Evolutionary conservation across 2,888 invertebrate species (phyloP), one percentile per base, ranked within the genome.

Genomic region (Saturnia japonica): DNA sequence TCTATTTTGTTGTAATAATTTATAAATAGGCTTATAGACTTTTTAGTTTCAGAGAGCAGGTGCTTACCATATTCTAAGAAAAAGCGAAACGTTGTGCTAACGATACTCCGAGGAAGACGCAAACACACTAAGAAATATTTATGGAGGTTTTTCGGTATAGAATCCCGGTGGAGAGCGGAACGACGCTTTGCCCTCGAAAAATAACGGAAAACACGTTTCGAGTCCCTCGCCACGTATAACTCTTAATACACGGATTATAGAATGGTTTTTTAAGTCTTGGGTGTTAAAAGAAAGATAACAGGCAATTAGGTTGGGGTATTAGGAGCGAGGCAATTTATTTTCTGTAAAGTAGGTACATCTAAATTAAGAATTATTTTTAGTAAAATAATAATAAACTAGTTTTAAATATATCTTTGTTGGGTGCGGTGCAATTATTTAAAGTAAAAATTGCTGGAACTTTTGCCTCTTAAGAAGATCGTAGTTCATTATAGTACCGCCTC

Each of bases 61-160:
- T 90, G 91, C 83, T 86, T 80, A 82, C 83, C 75, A 79, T 80
- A 83, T 78, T 79, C 77, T 74, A 77, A 78, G 79, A 80, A 88
- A 91, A 91, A 89, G 91, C 88, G 83, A 84, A 91, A 89, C 89
- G 89, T 86, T 87, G 88, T 86, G 87, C 89, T 93, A 91, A 93
- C 91, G 92, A 92, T 91, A 88, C 93, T 91, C 93, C 88, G 84
- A 91, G 93, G 92, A 91, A 90, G 91, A 91, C 91, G 93, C 93
- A 93, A 93, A 93, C 89, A 91, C 91, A 90, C 88, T 91, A 91
- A 93, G 92, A 93, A 92, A 93, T 93, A 93, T 93, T 93, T 93
- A 93, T 93, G 93, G 93, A 89, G 92, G 93, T 91, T 93, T 93
- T 93, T 93, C 90, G 88, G 85, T 88, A 88, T 88, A 84, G 87